phyloP scores from a whole-genome alignment of 2,113 vertebrate species.

The Rattus norvegicus region GRCr8 NC_086034.1:15712001-15712500 shows the following conservation, averaged over 20 bases:
- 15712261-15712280: not conserved
- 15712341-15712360: not conserved
- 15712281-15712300: not conserved
- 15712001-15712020: not conserved
- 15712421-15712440: not conserved
- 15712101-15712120: not conserved
- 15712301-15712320: not conserved
- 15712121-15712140: not conserved
- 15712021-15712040: not conserved
- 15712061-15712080: not conserved
- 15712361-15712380: not conserved
- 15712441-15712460: not conserved
- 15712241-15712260: not conserved
- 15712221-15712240: not conserved
- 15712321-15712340: not conserved
- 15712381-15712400: not conserved
- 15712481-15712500: not conserved
- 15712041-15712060: not conserved
- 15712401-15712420: not conserved
- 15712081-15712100: not conserved
- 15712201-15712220: not conserved
- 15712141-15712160: not conserved
- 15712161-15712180: not conserved
- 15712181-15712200: not conserved
- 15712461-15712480: not conserved